A percentile compares a stretch with the other conserved stretches of the same genome.
These are phyloP conservation scores for Vollenhovia emeryi DNA, from an alignment of 1,140 invertebrate species.

Conservation along the genomic window DNA sequence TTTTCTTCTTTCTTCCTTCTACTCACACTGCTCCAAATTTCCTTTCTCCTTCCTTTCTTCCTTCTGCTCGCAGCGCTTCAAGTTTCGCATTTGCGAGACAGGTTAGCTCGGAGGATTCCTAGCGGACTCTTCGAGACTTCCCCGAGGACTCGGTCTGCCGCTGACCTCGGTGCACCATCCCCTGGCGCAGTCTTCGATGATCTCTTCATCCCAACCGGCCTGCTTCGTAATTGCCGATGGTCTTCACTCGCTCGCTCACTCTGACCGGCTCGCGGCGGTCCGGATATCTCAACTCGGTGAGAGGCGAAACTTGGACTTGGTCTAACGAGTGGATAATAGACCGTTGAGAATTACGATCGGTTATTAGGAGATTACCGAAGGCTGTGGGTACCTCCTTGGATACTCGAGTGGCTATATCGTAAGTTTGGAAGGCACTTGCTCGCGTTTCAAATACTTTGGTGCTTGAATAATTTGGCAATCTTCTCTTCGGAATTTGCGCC, in stretches of 20 bases:
- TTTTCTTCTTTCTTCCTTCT: background rate
- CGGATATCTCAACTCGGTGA: background rate
- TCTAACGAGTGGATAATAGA: conserved; percentile 39
- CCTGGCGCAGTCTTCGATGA: conserved; percentile 24
- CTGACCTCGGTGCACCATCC: conserved; percentile 11
- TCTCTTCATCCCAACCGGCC: conserved; percentile 47
- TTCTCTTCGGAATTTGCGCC: background rate
- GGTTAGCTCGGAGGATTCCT: conserved; percentile 13
- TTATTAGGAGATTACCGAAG: conserved; percentile 29
- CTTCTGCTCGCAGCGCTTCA: background rate
- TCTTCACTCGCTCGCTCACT: background rate
- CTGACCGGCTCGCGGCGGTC: conserved; percentile 34
- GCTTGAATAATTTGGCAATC: background rate
- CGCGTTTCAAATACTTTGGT: background rate
- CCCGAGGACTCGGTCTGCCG: conserved; percentile 7
- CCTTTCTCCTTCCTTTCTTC: background rate
- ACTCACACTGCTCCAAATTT: background rate
- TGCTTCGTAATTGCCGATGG: conserved; percentile 48
- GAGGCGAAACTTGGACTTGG: conserved; percentile 33
- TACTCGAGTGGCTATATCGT: background rate
- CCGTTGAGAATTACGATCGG: conserved; percentile 18
- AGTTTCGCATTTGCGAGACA: conserved; percentile 17
- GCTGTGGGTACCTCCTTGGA: background rate
- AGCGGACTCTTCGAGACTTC: background rate
- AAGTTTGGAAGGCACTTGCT: background rate